These are phyloP conservation scores for Maniola hyperantus DNA, from an alignment of 2,888 invertebrate species.

Conservation along the genomic window DNA sequence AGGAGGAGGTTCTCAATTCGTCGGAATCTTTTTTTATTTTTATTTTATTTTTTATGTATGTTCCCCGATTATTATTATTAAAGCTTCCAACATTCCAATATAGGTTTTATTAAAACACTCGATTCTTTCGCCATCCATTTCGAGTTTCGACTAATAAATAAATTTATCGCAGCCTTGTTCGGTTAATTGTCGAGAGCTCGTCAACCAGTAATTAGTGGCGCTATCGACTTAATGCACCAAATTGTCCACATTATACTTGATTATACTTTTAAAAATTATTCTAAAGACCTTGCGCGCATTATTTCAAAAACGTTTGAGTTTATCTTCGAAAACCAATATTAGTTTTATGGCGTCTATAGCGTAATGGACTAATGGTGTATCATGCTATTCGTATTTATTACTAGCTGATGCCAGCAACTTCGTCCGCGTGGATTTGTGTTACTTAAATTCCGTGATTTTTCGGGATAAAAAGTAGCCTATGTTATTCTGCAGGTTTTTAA, in stretches of 20 bases:
- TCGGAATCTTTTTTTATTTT: too few species aligned
- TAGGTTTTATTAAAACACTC: slow-evolving; percentile 4
- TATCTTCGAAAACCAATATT: too few species aligned
- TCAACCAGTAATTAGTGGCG: slow-evolving; percentile 10
- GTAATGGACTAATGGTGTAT: not conserved
- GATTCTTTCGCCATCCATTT: slow-evolving; percentile 1
- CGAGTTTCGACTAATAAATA: slow-evolving; percentile 14
- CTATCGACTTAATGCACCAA: slow-evolving; percentile 18
- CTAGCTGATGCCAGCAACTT: too few species aligned
- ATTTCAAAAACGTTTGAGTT: slow-evolving; percentile 2
- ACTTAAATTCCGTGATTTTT: too few species aligned
- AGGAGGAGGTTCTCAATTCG: too few species aligned
- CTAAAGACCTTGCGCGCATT: slow-evolving; percentile 1
- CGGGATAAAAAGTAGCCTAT: too few species aligned
- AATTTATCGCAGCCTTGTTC: slow-evolving; percentile 13
- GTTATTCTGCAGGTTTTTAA: too few species aligned
- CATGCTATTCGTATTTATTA: too few species aligned
- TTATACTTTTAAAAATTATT: slow-evolving; percentile 8
- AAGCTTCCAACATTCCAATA: not conserved
- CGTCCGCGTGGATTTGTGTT: too few species aligned
- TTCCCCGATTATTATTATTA: too few species aligned
- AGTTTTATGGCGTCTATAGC: not conserved
- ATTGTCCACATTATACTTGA: slow-evolving; percentile 14
- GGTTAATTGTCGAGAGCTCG: slow-evolving; percentile 15
- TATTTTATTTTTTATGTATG: too few species aligned